These are phyloP conservation scores for Leistus spinibarbis DNA, from an alignment of 2,888 invertebrate species.

Conservation along the genomic window DNA sequence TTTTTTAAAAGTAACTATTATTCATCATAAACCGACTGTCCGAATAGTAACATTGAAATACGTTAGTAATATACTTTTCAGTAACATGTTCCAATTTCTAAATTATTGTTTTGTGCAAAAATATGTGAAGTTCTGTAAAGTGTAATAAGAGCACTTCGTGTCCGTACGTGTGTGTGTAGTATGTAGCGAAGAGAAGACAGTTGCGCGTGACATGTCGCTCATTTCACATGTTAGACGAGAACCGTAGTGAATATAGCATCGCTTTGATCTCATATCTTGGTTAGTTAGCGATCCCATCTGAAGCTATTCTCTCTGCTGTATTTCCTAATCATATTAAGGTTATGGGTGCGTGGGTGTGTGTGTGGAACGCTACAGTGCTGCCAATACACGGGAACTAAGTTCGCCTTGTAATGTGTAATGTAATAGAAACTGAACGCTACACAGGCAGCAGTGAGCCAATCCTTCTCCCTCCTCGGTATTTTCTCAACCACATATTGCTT, in stretches of 20 bases:
- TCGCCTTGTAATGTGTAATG: slow-evolving; percentile 26
- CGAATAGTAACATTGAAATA: too few species aligned
- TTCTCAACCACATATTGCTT: neutral
- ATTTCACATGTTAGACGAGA: neutral
- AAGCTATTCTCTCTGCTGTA: slow-evolving; percentile 27
- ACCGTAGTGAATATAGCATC: neutral
- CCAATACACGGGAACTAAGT: slow-evolving; percentile 35
- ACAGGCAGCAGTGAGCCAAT: neutral
- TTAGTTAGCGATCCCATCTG: slow-evolving; percentile 33
- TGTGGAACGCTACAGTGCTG: slow-evolving; percentile 4
- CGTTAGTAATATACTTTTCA: too few species aligned
- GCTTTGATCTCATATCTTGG: slow-evolving; percentile 39
- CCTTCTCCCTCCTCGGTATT: neutral
- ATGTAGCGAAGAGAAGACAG: neutral
- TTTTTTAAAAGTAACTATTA: too few species aligned
- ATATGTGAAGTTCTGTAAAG: too few species aligned
- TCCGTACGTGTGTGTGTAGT: too few species aligned
- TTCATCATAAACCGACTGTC: too few species aligned
- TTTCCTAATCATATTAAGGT: slow-evolving; percentile 24
- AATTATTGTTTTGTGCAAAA: too few species aligned
- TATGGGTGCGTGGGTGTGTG: neutral
- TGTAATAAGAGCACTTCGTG: too few species aligned
- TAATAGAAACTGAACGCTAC: slow-evolving; percentile 21
- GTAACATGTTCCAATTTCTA: too few species aligned
- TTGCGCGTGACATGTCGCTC: neutral